These are phyloP conservation scores for Ochropleura plecta DNA, from an alignment of 2,888 invertebrate species.

Conservation along the genomic window DNA sequence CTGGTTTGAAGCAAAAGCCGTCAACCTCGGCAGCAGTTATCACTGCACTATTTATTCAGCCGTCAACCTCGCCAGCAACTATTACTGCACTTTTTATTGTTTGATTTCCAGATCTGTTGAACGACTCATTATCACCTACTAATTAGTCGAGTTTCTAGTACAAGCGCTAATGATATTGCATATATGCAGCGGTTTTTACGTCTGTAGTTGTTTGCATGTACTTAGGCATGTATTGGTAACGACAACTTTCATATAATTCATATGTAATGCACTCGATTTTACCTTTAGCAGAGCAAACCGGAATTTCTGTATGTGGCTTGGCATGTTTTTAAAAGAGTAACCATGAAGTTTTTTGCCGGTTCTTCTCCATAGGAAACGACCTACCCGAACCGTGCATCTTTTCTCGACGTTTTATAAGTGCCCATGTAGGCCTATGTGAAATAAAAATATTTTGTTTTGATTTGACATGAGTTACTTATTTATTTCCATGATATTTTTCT, in stretches of 20 bases:
- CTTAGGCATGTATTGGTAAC: conserved; percentile 37
- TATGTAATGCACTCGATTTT: conserved; percentile 36
- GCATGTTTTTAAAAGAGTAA: too few species aligned
- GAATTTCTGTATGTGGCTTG: conserved; percentile 5
- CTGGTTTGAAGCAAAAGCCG: conserved; percentile 14
- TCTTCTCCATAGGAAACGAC: too few species aligned
- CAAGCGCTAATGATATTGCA: conserved; percentile 34
- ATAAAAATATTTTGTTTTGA: too few species aligned
- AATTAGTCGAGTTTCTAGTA: conserved; percentile 51
- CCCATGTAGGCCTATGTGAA: too few species aligned
- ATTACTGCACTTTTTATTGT: background rate
- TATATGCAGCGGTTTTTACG: conserved; percentile 27
- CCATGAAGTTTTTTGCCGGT: too few species aligned
- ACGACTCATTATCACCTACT: conserved; percentile 12
- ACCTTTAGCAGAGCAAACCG: conserved; percentile 15
- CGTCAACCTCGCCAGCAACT: conserved; percentile 2
- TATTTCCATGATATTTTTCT: background rate
- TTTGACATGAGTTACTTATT: conserved; percentile 8
- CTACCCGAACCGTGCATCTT: too few species aligned
- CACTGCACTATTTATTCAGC: conserved; percentile 7
- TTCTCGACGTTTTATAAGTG: too few species aligned
- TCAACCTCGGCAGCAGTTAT: conserved; percentile 1
- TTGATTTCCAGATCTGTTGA: conserved; percentile 2
- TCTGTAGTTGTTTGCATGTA: conserved; percentile 32
- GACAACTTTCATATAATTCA: conserved; percentile 54